Evolutionary conservation across 2,797 vertebrate genomes (phyloP), one percentile per base, ranked within the genome.

Genomic region (Smutsia gigantea): DNA sequence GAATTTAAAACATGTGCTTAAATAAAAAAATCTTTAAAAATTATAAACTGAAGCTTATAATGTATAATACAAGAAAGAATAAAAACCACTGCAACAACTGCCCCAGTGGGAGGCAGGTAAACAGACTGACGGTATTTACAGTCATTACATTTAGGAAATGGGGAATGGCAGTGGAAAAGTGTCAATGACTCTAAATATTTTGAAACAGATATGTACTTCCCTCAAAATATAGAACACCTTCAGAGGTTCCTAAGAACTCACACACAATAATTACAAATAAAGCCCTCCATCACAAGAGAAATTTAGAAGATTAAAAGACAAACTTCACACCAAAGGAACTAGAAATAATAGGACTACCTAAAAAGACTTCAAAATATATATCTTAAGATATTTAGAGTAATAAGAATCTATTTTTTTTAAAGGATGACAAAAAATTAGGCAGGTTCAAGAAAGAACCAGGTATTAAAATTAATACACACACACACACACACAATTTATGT

Each of bases 1-100:
- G 51, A 53, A n/a, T 71, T 95, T 91, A 83, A 57, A 83, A 64
- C 53, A 46, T 25, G 51, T 57, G 63, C 42, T 88, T 61, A 79
- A 87, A 57, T 46, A n/a, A 86, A 81, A 81, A 97, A 72, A 34
- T 64, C 34, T 8, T 29, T 74, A 78, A 69, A 59, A 69, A 59
- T 3, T 29, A 19, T 49, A 87, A 68, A 25, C 42, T 84, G 12
- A 2, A 18, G 31, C 78, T 29, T 57, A 23, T 46, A 78, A 31
- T 12, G 5, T 61, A 15, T 12, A 77, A 15, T 1, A 12, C 69
- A 68, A 46, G 27, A 71, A 42, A 34, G 19, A 95, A 9, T 29
- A 66, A 49, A 86, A 83, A 39, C 53, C 53, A 49, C 9, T 9
- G 17, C 53, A 78, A 83, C 68, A 86, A 39, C 0, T 27, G 21